These are phyloP conservation scores for Archivesica marissinica DNA, from an alignment of 1,140 invertebrate species.

Conservation along the genomic window DNA sequence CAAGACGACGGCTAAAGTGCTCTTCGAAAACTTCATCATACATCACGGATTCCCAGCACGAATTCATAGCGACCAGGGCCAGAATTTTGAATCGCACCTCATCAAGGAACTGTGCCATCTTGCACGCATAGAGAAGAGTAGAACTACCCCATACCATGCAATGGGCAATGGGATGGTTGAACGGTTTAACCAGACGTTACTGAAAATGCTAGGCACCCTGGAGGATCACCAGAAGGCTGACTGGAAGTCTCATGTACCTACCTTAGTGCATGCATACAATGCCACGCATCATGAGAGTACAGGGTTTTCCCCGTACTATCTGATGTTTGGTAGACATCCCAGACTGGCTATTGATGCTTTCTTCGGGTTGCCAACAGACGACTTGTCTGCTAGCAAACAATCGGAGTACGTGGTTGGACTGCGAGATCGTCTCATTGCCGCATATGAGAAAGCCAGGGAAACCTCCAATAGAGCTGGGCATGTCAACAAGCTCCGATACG, in stretches of 20 bases:
- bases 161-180: conserved; percentile 1
- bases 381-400: background rate
- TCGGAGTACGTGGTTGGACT: background rate
- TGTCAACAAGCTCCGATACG: too few relatives aligned
- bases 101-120: conserved; percentile 64
- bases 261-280: conserved; percentile 65
- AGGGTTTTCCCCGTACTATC: background rate
- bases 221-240: conserved; percentile 60
- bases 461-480: background rate
- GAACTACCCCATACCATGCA: background rate
- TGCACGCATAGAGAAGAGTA: conserved; percentile 30
- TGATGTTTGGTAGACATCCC: conserved; percentile 4
- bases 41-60: conserved; percentile 40
- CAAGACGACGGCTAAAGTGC: conserved; percentile 10
- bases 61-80: conserved; percentile 50
- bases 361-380: background rate
- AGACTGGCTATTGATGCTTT: conserved; percentile 7
- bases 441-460: background rate
- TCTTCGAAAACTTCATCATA: conserved; percentile 8
- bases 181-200: conserved; percentile 25
- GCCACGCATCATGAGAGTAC: background rate
- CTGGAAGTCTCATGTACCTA: conserved; percentile 41
- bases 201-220: background rate
- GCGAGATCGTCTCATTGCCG: background rate
- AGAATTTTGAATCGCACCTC: conserved; percentile 45